Evolutionary conservation across 2,113 vertebrate species (phyloP), one percentile per base, ranked within the genome.

Genomic region (Eulacestoma nigropectus): DNA sequence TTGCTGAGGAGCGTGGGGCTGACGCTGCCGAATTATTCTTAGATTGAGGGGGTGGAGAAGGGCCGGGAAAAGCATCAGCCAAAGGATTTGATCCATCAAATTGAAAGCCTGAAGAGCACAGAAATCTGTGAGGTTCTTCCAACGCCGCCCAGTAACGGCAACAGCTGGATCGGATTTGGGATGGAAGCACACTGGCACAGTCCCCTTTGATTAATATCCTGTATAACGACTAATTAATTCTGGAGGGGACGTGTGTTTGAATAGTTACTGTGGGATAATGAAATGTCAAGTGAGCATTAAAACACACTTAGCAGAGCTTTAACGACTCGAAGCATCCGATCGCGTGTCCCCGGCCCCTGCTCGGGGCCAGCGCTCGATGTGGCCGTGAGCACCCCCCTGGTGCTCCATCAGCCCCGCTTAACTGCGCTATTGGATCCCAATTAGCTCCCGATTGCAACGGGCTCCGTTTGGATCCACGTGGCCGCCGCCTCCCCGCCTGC

Each of bases 261-360:
- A 91, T 21, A 79, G 75, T 88, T 86, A 41, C 72, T 33, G 55
- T 3, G 70, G 46, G 74, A 93, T 96, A 70, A 97, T 63, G 87
- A 94, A 90, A 96, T 74, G 76, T 89, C 94, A 91, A 93, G 84
- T 84, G 94, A 96, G 90, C 88, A 91, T 92, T 97, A 97, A 97
- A 97, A 92, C 95, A 94, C 80, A 90, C 65, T 74, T 84, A 92
- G 94, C 72, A 21, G 83, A 75, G 84, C 68, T 93, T 86, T 94
- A 97, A 95, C 55, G 78, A 94, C 90, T 96, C 89, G 56, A 39
- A 57, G 89, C 93, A 76, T 68, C 92, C 2, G 25, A 88, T 68
- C n/a, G 13, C 16, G 8, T 5, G 21, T 15, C 94, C 94, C 89
- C 60, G 6, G 93, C 84, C n/a, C 92, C 84, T 81, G 85, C 30